Percentiles rank a stretch among this genome's conserved stretches.
Conservation (phyloP, 2,113 vertebrate species). For the Brachyhypopomus occidentalis region DNA sequence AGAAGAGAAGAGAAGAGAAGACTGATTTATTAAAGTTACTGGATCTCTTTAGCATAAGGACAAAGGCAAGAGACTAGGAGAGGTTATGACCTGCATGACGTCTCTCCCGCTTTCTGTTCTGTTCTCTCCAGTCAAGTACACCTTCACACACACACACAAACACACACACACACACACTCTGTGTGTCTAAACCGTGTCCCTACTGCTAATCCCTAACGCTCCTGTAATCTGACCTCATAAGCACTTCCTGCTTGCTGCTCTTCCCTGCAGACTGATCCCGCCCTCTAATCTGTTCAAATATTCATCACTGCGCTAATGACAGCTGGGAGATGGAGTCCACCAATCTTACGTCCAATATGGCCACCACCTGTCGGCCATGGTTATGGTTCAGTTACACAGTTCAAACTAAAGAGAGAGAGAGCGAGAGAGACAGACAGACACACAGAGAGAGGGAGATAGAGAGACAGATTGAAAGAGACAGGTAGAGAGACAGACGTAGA, state of each 20-base stretch:
- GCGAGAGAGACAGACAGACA: neutral
- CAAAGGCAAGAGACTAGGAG: slow-evolving; percentile 24
- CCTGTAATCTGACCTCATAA: slow-evolving; percentile 46
- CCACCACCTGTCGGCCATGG: slow-evolving; percentile 47
- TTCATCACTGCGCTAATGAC: slow-evolving; percentile 54
- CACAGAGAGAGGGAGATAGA: neutral
- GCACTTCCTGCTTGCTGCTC: slow-evolving; percentile 48
- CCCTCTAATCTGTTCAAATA: slow-evolving; percentile 49
- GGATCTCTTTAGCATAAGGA: slow-evolving; percentile 37
- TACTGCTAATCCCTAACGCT: slow-evolving; percentile 20
- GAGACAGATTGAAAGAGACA: neutral
- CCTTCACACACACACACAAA: slow-evolving; percentile 3
- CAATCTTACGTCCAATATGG: slow-evolving; percentile 42
- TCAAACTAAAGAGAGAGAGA: neutral
- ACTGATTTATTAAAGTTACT: slow-evolving; percentile 25
- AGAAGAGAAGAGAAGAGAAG: neutral
- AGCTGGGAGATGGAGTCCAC: slow-evolving; percentile 55
- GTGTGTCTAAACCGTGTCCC: slow-evolving; percentile 6
- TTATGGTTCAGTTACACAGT: slow-evolving; percentile 33
- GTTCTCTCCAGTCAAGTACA: too few relatives aligned
- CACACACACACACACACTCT: neutral
- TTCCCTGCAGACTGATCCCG: slow-evolving; percentile 39
- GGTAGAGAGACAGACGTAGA: neutral
- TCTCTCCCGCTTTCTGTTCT: neutral
- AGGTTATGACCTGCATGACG: slow-evolving; percentile 26